Evolutionary conservation across 2,888 invertebrate species (phyloP), one percentile per base, ranked within the genome.

Genomic region (Sclerodermus sp.): DNA sequence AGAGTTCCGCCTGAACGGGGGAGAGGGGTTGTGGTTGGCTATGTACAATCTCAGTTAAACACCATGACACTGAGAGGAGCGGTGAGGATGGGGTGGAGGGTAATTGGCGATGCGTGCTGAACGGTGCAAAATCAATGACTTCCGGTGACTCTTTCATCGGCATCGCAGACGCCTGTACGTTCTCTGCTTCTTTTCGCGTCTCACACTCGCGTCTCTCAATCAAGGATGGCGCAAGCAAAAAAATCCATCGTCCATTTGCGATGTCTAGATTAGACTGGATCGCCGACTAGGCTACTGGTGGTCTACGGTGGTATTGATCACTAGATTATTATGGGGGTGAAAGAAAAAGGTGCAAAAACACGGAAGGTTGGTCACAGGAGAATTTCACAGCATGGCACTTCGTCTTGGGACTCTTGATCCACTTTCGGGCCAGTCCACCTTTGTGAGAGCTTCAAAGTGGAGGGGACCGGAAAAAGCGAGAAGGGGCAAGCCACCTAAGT

Each of bases 91-190:
- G 12, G 31, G 6, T 14, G 12, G 12, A 4, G 34, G 34, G 10
- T 34, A 10, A 10, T 34, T 34, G 80, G 70, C 70, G 62, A 54
- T 63, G 74, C 79, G 80, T 81, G 80, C 81, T 80, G 81, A 79
- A 81, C 82, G 84, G 84, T 84, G 84, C 84, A 84, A 84, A 84
- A 84, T 84, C 84, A 82, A 81, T 80, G 23, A 23, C 8, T 23
- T 23, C 8, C 23, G 8, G 4, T 23, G 23, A 8, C 23, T 23
- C 3, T 23, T 23, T 23, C 23, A 8, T 23, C 23, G 23, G 8
- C 23, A 8, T 23, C 23, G 23, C 23, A 23, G 60, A 60, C 58
- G 53, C 51, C 46, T 56, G 56, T 58, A 56, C 56, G 55, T 56
- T 53, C 32, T 34, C 45, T 16, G 34, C 80, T 76, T 76, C 75